Evolutionary conservation across 2,797 vertebrate genomes (phyloP).

Genomic region (Hylomyscus alleni): DNA sequence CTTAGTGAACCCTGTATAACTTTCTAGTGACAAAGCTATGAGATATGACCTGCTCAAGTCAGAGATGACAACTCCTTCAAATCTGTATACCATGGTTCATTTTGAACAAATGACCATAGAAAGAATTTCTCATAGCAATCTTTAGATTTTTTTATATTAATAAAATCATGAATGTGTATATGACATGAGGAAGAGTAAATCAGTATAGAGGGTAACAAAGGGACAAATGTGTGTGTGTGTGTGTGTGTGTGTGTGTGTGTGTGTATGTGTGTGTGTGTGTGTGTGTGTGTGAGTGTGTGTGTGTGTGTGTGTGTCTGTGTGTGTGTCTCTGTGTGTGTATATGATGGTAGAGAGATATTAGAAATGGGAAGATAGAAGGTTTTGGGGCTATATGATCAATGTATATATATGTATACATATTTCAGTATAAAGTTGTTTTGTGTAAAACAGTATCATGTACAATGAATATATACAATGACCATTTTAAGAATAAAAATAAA

Average conservation of each 20-base stretch:
- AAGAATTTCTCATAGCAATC: neutral
- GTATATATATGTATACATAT: neutral
- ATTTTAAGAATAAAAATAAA: neutral
- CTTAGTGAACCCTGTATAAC: neutral
- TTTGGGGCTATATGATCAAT: neutral
- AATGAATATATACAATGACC: neutral
- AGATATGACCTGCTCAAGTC: neutral
- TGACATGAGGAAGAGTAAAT: neutral
- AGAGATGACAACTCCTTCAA: neutral
- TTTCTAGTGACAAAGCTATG: neutral
- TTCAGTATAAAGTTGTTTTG: neutral
- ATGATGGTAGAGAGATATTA: neutral
- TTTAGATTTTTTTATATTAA: neutral
- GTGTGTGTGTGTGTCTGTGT: neutral
- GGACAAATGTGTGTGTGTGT: neutral
- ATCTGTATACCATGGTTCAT: neutral
- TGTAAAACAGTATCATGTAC: neutral
- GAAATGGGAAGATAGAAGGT: neutral
- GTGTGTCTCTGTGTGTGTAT: too few species aligned
- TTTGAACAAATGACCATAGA: constrained; percentile 2
- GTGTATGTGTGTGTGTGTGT: neutral
- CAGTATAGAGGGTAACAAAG: neutral
- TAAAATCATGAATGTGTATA: neutral
- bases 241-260: too few species aligned
- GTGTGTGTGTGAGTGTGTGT: too few species aligned